Conservation (phyloP, 2,888 invertebrate species). For the Bellardia pandia region DNA sequence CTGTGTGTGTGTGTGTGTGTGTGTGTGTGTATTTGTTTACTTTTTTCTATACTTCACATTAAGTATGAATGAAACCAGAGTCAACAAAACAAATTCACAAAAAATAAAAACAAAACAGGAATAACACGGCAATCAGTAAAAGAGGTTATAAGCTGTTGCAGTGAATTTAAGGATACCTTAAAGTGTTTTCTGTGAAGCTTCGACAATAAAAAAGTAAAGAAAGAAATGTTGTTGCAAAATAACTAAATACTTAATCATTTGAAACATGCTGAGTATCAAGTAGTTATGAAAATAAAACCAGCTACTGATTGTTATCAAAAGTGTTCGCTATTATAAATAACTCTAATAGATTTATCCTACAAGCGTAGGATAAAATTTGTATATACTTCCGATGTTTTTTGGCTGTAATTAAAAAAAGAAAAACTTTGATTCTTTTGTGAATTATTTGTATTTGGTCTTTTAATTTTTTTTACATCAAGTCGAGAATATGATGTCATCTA, state of each 20-base stretch:
- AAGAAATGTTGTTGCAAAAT: neutral
- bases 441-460: no score
- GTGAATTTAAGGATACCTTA: constrained; percentile 36
- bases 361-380: no score
- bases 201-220: neutral
- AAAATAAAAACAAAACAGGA: constrained; percentile 31
- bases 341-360: no score
- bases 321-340: no score
- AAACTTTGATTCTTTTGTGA: no score
- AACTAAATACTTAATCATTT: neutral
- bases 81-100: constrained; percentile 41
- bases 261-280: neutral
- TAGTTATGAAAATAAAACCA: neutral
- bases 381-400: no score
- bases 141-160: constrained; percentile 23
- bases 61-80: constrained; percentile 54
- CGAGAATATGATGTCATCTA: no score
- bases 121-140: constrained; percentile 28
- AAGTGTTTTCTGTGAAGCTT: constrained; percentile 6
- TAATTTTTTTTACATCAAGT: no score
- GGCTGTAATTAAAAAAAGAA: no score
- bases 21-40: constrained; percentile 3
- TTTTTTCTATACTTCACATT: constrained; percentile 27
- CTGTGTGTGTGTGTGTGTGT: constrained; percentile 8
- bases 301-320: no score